A percentile compares a stretch with the other conserved stretches of the same genome.
phyloP scores from a whole-genome alignment of 2,888 invertebrate species.

The Eristalinus aeneus region DNA sequence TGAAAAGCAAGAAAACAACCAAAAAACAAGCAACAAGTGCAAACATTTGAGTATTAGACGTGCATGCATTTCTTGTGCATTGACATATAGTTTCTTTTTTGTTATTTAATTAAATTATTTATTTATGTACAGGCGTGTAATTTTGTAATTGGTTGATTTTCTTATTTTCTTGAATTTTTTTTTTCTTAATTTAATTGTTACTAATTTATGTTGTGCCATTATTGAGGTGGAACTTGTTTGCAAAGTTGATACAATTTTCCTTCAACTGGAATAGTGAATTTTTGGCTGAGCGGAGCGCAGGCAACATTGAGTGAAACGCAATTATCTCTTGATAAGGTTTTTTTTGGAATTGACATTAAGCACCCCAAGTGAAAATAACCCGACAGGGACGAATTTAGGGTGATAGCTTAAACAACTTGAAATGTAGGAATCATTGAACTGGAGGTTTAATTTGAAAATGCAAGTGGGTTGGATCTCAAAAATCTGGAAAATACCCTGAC shows the following conservation, averaged over 20 bases:
- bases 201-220: slow-evolving; percentile 53
- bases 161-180: slow-evolving; percentile 18
- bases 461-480: too few relatives aligned
- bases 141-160: slow-evolving; percentile 62
- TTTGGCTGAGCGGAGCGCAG: slow-evolving; percentile 1
- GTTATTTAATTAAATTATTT: slow-evolving; percentile 60
- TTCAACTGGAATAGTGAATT: not conserved
- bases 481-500: too few relatives aligned
- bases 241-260: not conserved
- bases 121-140: slow-evolving; percentile 47
- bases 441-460: too few relatives aligned
- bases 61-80: slow-evolving; percentile 16
- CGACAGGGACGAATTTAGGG: too few relatives aligned
- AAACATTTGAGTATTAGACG: slow-evolving; percentile 23
- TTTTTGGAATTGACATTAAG: not conserved
- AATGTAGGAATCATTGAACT: too few relatives aligned
- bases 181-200: slow-evolving; percentile 1
- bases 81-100: slow-evolving; percentile 23
- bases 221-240: slow-evolving; percentile 22
- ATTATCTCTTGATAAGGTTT: slow-evolving; percentile 14
- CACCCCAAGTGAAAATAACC: too few relatives aligned
- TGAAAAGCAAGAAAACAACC: slow-evolving; percentile 55
- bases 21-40: not conserved
- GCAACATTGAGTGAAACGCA: slow-evolving; percentile 7
- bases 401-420: too few relatives aligned